These are phyloP conservation scores for Mimas tiliae DNA, from an alignment of 2,888 invertebrate species.

Conservation along the genomic window DNA sequence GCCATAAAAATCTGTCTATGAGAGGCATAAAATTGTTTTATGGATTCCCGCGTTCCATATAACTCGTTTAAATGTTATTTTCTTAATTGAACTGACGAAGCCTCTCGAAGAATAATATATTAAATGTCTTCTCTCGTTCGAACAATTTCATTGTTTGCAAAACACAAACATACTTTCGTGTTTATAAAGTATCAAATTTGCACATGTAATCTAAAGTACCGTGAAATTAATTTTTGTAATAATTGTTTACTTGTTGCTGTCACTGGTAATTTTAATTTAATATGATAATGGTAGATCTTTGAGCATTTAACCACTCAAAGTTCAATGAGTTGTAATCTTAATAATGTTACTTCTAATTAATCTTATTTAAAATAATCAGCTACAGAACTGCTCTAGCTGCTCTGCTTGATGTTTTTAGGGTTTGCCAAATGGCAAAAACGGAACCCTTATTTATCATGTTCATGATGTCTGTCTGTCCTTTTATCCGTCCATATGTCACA, in stretches of 20 bases:
- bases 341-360: no score
- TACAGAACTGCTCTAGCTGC: no score
- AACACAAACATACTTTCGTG: slow-evolving; percentile 6
- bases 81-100: slow-evolving; percentile 29
- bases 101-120: slow-evolving; percentile 18
- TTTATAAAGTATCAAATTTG: neutral
- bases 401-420: no score
- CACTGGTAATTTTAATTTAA: no score
- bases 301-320: no score
- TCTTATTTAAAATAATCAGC: no score
- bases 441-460: no score
- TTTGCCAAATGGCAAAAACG: no score
- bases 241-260: neutral
- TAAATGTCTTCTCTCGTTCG: neutral
- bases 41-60: slow-evolving; percentile 41
- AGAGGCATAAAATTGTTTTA: slow-evolving; percentile 63
- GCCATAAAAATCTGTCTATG: slow-evolving; percentile 60
- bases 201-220: neutral
- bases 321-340: no score
- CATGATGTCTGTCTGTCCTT: no score
- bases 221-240: neutral
- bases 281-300: no score
- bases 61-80: slow-evolving; percentile 56
- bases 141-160: neutral
- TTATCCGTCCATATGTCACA: no score